These are phyloP conservation scores for Oncorhynchus mykiss DNA, from an alignment of 2,113 vertebrate species.

Conservation along the genomic window DNA sequence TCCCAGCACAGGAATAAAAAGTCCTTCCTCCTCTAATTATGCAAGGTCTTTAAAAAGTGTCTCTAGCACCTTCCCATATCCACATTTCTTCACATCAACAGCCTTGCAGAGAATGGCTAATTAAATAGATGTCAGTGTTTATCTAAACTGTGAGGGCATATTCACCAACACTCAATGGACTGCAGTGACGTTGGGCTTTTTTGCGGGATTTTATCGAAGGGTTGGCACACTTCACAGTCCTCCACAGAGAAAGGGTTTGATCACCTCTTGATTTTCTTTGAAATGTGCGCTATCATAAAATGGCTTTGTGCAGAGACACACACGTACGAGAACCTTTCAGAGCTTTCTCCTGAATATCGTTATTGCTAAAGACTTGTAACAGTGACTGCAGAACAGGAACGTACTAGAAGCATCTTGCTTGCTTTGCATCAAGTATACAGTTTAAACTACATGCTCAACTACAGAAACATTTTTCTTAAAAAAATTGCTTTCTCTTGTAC, in stretches of 20 bases:
- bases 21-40: slow-evolving; percentile 29
- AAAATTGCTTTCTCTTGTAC: slow-evolving; percentile 16
- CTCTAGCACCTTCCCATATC: slow-evolving; percentile 25
- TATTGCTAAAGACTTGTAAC: slow-evolving; percentile 15
- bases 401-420: slow-evolving; percentile 16
- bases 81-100: slow-evolving; percentile 23
- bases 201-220: slow-evolving; percentile 29
- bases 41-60: slow-evolving; percentile 25
- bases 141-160: slow-evolving; percentile 13
- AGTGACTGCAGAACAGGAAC: slow-evolving; percentile 29
- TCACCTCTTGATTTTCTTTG: slow-evolving; percentile 27
- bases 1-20: slow-evolving; percentile 28
- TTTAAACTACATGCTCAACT: slow-evolving; percentile 24
- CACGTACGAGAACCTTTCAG: not conserved
- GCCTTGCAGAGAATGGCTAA: slow-evolving; percentile 32
- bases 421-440: slow-evolving; percentile 15
- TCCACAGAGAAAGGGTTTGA: slow-evolving; percentile 10
- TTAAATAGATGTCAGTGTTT: slow-evolving; percentile 27
- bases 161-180: slow-evolving; percentile 37
- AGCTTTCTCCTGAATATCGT: slow-evolving; percentile 18
- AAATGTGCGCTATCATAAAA: slow-evolving; percentile 37
- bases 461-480: slow-evolving; percentile 18
- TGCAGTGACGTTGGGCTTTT: slow-evolving; percentile 25
- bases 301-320: slow-evolving; percentile 8
- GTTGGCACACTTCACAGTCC: slow-evolving; percentile 30